These are phyloP conservation scores for Drosophila paulistorum DNA, from an alignment of 1,140 invertebrate genomes.

Conservation along the genomic window DNA sequence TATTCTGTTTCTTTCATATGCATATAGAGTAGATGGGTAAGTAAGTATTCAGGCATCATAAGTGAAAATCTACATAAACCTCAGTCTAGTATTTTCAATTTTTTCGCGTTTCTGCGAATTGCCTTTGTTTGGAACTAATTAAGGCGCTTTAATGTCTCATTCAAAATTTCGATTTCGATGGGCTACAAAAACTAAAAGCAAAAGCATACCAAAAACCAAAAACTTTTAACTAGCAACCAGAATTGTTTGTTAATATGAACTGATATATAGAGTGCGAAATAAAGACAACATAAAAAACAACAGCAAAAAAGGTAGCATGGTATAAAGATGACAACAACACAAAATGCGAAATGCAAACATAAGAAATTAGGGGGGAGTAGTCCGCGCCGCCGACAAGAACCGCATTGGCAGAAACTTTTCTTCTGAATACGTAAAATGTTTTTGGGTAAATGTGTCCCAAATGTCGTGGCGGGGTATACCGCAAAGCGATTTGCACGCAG, in stretches of 20 bases:
- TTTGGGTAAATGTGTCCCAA: constrained; percentile 78
- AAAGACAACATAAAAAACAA: neutral
- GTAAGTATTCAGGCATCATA: constrained; percentile 24
- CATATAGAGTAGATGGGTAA: constrained; percentile 15
- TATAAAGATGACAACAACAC: constrained; percentile 60
- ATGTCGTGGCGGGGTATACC: constrained; percentile 60
- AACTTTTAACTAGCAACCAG: neutral
- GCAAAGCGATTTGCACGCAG: constrained; percentile 48
- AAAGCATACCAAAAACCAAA: neutral
- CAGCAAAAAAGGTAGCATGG: constrained; percentile 29
- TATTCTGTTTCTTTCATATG: constrained; percentile 19
- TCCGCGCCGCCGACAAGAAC: constrained; percentile 47
- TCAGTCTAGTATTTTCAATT: neutral
- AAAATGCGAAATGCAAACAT: constrained; percentile 77
- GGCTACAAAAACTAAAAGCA: neutral
- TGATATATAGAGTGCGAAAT: neutral
- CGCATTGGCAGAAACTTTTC: constrained; percentile 65
- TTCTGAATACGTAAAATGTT: constrained; percentile 79
- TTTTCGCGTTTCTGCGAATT: neutral
- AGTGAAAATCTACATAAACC: constrained; percentile 38
- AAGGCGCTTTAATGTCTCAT: constrained; percentile 58
- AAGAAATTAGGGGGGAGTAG: constrained; percentile 9
- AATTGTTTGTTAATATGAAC: neutral
- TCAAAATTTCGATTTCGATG: constrained; percentile 40
- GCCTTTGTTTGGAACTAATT: constrained; percentile 56